Conservation (phyloP, 2,797 vertebrate genomes). For the Rachycentron canadum region DNA sequence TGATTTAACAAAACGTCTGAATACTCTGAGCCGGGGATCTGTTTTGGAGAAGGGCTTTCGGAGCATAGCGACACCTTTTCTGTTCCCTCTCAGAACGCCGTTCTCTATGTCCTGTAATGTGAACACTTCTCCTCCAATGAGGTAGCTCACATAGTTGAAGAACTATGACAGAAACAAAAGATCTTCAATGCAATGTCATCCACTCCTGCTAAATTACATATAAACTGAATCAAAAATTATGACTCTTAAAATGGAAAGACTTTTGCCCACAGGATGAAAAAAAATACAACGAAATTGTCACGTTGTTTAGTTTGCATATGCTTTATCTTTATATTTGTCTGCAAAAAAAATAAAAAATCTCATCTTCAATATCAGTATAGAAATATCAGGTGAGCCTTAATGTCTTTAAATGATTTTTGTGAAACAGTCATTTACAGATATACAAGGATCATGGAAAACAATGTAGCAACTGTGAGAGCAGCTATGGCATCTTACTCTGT, state of each 20-base stretch:
- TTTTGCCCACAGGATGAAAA: no score
- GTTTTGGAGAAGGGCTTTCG: conserved; percentile 86
- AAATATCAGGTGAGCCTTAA: not conserved
- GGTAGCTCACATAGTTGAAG: conserved; percentile 89
- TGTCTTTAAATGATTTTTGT: not conserved
- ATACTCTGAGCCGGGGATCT: conserved; percentile 86
- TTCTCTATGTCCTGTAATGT: conserved; percentile 90
- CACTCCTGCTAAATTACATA: not conserved
- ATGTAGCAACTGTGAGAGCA: not conserved
- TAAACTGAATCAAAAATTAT: not conserved
- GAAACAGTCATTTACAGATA: not conserved
- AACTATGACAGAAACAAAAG: conserved; percentile 71
- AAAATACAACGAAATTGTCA: no score
- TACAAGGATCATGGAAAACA: not conserved
- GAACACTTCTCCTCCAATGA: conserved; percentile 89
- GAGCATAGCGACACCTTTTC: conserved; percentile 86
- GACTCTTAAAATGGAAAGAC: no score
- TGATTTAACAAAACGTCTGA: not conserved
- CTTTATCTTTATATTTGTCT: no score
- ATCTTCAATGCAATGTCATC: not conserved
- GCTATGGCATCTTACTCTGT: conserved; percentile 78
- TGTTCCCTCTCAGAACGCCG: conserved; percentile 87
- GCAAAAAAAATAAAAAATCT: not conserved
- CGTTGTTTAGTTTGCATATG: no score
- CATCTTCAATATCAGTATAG: not conserved